Percentiles rank a stretch among this genome's conserved stretches.
Conservation (phyloP, 2,888 invertebrate genomes). For the Ormyrus rosae region DNA sequence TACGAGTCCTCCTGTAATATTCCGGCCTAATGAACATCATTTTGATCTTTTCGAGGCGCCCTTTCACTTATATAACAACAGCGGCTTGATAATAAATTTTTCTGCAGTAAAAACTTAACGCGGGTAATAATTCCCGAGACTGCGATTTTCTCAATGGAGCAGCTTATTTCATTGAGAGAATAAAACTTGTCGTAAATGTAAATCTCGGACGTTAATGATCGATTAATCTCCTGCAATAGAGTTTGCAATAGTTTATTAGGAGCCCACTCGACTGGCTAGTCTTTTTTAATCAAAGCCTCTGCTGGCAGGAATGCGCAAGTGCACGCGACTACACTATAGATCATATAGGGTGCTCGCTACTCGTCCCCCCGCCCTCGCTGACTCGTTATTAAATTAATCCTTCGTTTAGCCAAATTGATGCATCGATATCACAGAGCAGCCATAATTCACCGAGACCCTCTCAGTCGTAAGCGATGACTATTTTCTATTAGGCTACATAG, state of each 20-base stretch:
- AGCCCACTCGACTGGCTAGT: too few species aligned
- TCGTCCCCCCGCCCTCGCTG: conserved; percentile 63
- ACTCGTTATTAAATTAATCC: conserved; percentile 77
- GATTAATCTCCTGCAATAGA: conserved; percentile 25
- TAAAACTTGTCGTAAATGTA: conserved; percentile 38
- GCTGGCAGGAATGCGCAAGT: conserved; percentile 16
- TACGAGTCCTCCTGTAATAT: neutral
- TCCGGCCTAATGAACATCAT: too few species aligned
- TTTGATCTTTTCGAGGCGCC: neutral
- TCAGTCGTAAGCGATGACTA: conserved; percentile 37
- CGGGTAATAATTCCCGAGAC: conserved; percentile 9
- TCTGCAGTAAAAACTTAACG: conserved; percentile 25
- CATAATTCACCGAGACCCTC: conserved; percentile 70
- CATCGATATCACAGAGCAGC: conserved; percentile 76
- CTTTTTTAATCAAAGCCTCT: neutral
- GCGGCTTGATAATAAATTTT: conserved; percentile 18
- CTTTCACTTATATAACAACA: neutral
- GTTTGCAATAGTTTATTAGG: neutral
- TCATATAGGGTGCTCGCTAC: conserved; percentile 6
- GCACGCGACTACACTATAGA: conserved; percentile 38
- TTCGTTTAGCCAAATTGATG: conserved; percentile 76
- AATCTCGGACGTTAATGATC: conserved; percentile 41
- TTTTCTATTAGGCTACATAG: conserved; percentile 33
- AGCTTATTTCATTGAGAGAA: conserved; percentile 24
- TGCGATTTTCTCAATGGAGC: conserved; percentile 40